These are phyloP conservation scores for Spea multiplicata DNA, from an alignment of 2,113 vertebrate genomes.

Conservation along the genomic window DNA sequence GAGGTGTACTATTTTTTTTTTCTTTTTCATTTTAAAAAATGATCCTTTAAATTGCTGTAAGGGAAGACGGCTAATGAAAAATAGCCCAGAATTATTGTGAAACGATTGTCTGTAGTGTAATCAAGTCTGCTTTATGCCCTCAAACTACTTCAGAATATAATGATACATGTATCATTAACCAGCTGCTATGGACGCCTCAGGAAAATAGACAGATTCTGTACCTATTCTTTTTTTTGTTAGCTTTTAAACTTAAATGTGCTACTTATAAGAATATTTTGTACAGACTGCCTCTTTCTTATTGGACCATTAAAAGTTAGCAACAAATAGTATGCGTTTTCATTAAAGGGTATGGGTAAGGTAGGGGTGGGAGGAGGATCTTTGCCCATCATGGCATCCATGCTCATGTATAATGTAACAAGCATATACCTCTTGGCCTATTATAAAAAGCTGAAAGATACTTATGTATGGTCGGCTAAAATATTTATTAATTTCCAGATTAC, in stretches of 20 bases:
- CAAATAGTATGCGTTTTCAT: background rate
- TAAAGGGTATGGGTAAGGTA: no score
- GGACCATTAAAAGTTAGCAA: slow-evolving; percentile 49
- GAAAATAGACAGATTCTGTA: slow-evolving; percentile 75
- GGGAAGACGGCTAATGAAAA: slow-evolving; percentile 81
- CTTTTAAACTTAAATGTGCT: slow-evolving; percentile 56
- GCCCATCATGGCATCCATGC: no score
- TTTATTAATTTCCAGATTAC: no score
- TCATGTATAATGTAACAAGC: no score
- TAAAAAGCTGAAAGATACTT: no score
- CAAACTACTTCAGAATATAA: slow-evolving; percentile 81
- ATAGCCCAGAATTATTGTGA: slow-evolving; percentile 79
- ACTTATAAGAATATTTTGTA: slow-evolving; percentile 55
- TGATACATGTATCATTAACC: slow-evolving; percentile 87
- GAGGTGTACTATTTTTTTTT: slow-evolving; percentile 64
- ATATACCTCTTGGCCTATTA: no score
- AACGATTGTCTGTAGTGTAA: slow-evolving; percentile 88
- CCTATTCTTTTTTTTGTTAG: slow-evolving; percentile 70
- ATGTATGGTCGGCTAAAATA: no score
- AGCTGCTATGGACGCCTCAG: slow-evolving; percentile 79
- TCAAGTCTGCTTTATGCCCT: slow-evolving; percentile 83
- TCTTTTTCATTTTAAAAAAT: slow-evolving; percentile 67
- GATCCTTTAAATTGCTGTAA: slow-evolving; percentile 74
- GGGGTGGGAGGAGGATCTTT: no score
- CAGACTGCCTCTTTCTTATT: slow-evolving; percentile 11